phyloP scores from a whole-genome alignment of 2,888 invertebrate genomes.

The Watsonalla binaria region DNA sequence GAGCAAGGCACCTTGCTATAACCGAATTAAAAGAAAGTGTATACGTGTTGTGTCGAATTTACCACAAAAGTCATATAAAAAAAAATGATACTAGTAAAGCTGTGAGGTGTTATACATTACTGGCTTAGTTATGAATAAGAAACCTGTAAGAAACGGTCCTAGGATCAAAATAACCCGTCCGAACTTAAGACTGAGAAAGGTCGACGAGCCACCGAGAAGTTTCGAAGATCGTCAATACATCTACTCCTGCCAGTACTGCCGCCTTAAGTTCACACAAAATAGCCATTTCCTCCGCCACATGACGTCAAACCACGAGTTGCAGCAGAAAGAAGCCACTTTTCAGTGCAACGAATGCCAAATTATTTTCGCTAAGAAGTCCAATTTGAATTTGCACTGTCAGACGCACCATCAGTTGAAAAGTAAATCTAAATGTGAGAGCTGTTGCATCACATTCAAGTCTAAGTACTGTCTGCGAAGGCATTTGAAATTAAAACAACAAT shows the following conservation, averaged over 20 bases:
- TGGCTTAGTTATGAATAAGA: constrained; percentile 63
- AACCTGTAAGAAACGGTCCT: constrained; percentile 56
- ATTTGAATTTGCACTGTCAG: constrained; percentile 58
- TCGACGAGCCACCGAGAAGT: constrained; percentile 31
- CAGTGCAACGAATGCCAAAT: constrained; percentile 67
- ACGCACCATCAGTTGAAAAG: constrained; percentile 58
- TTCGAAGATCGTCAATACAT: constrained; percentile 51
- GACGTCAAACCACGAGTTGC: constrained; percentile 61
- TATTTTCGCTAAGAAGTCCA: constrained; percentile 56
- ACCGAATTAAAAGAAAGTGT: constrained; percentile 18
- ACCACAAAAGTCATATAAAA: constrained; percentile 4
- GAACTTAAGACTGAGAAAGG: constrained; percentile 34
- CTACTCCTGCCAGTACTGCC: constrained; percentile 66
- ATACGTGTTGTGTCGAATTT: constrained; percentile 33
- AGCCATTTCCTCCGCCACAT: constrained; percentile 70
- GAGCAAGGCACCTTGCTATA: constrained; percentile 1
- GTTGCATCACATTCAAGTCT: constrained; percentile 67
- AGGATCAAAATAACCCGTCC: constrained; percentile 62
- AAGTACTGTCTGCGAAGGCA: constrained; percentile 64
- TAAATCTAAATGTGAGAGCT: constrained; percentile 63
- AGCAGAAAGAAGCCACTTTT: constrained; percentile 57
- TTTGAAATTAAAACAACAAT: constrained; percentile 56
- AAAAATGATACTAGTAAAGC: constrained; percentile 9
- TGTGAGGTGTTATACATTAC: constrained; percentile 14
- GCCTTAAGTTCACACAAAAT: constrained; percentile 64